These are phyloP conservation scores for Ecdyonurus torrentis DNA, from an alignment of 2,888 invertebrate species.

Conservation along the genomic window DNA sequence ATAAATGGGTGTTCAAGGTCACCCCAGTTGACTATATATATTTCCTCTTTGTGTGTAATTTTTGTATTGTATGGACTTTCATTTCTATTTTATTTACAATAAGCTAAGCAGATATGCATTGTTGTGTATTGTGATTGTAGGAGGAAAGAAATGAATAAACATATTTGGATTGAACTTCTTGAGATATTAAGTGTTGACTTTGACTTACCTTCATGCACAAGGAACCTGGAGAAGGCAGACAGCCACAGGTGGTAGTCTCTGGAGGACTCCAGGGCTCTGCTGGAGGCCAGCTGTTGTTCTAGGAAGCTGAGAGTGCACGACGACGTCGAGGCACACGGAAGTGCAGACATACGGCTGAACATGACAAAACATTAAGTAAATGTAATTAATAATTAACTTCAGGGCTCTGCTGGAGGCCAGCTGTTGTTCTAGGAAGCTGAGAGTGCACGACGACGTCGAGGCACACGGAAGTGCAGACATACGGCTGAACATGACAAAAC, in stretches of 20 bases:
- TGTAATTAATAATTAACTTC: conserved; percentile 28
- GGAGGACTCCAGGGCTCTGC: conserved; percentile 48
- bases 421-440: conserved; percentile 54
- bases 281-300: conserved; percentile 56
- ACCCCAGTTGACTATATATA: too few species aligned
- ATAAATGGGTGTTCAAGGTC: too few species aligned
- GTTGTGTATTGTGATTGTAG: too few species aligned
- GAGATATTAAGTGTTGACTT: too few species aligned
- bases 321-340: not conserved
- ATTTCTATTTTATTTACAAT: too few species aligned
- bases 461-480: not conserved
- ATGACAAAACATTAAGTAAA: not conserved
- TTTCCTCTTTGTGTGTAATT: too few species aligned
- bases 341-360: not conserved
- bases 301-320: conserved; percentile 31
- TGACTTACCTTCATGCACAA: conserved; percentile 45
- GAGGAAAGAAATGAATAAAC: too few species aligned
- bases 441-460: conserved; percentile 2
- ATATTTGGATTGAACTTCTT: too few species aligned
- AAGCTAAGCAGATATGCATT: too few species aligned
- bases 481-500: not conserved
- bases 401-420: conserved; percentile 50
- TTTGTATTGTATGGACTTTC: too few species aligned
- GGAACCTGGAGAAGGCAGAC: conserved; percentile 35
- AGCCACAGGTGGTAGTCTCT: conserved; percentile 66